Base-by-base conservation (phyloP, 2,888 invertebrate genomes). In the Tetragonula carbonaria region DNA sequence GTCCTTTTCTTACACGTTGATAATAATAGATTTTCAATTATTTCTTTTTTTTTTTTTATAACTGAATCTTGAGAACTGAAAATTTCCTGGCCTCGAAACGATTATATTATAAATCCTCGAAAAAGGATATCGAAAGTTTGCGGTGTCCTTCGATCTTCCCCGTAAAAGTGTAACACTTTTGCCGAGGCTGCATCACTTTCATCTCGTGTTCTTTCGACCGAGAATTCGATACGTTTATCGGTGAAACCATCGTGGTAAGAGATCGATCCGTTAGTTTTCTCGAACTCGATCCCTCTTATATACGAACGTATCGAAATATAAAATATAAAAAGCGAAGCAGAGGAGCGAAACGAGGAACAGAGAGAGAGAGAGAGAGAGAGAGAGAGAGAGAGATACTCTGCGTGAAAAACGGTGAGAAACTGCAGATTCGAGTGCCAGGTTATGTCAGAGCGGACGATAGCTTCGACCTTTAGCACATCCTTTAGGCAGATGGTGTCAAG, bases 401-500 rank as follows among this genome's bases (percentile, higher is more conserved):
- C 45, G 23, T 45, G 63, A 45, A 65, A 65, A 45, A 63, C 59
- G 63, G 0, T 18, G 23, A 23, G 23, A 23, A 23, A 62, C n/a
- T 50, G 3, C 73, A 66, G 78, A 57, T 66, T 72, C 80, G 82
- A 71, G 62, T 66, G 65, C 33, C 33, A 62, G 33, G 78, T 89
- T 86, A 79, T 81, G 86, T 82, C 84, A 84, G 86, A 81, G 70
- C 79, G 85, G 74, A 74, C 8, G 76, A 71, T 68, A 65, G 79
- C 65, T 78, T 59, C 87, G 90, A 90, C 90, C 90, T 90, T 87
- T 90, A 70, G 88, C 63, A 88, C 90, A 90, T 90, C 90, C 90
- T 90, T 90, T 90, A 77, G 90, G 78, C 88, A 78, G 90, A 90
- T 76, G 88, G 90, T 90, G 90, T 90, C 90, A 90, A 90, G 90